Evolutionary conservation across 2,888 invertebrate genomes (phyloP), one percentile per base, ranked within the genome.

Genomic region (Arrhopalites spinosus): DNA sequence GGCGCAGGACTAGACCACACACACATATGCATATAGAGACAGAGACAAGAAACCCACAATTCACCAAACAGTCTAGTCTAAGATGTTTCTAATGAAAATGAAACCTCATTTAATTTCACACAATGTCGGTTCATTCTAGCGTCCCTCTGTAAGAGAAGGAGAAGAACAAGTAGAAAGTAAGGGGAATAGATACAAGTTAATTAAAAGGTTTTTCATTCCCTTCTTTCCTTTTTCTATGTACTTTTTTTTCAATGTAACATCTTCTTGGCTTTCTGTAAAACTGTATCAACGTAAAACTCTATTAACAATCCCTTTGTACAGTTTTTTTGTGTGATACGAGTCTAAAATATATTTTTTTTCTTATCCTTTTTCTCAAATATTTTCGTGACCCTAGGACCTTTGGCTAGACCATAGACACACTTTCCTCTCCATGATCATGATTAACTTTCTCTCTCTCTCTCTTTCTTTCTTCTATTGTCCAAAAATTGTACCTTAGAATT

Each of bases 111-210:
- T 59, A 20, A 59, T 59, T 59, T 59, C 59, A 59, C 1, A 27
- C 25, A 59, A 59, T 59, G 59, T 59, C 2, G 27, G 27, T 25
- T 59, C 59, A 59, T 59, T 59, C 25, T n/a, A 53, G 1, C 53
- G 53, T 50, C 5, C 11, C 25, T 7, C 5, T 36, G 36, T 36
- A 11, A 7, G 36, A 36, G 36, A 11, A 7, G 11, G 36, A 36
- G 36, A 36, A 11, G 36, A 36, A 36, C 5, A 36, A 36, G 11
- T 36, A 36, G 36, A 3, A 59, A 56, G 53, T 56, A 13, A 17
- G 17, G 13, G 59, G 59, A 36, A 17, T 7, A 36, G 64, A n/a
- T 64, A 64, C 64, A 64, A 64, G 64, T 64, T 64, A 64, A 64
- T 64, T 64, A 64, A 36, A 64, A 64, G 30, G 64, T 64, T 64